phyloP scores from a whole-genome alignment of 2,888 invertebrate species.

The Diaphora mendica region DNA sequence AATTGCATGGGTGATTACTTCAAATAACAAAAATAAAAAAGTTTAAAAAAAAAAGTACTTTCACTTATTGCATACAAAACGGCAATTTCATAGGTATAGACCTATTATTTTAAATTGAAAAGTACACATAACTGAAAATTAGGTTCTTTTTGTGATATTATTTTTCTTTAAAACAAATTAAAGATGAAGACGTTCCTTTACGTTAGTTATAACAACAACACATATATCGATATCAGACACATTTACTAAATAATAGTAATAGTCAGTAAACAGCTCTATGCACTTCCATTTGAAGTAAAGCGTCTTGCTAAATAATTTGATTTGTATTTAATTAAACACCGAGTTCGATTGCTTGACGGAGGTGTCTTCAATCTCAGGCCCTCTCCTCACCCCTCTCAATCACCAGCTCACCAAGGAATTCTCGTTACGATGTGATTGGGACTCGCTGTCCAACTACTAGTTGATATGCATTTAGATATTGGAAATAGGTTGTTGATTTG shows the following conservation, averaged over 20 bases:
- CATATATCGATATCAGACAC: not conserved
- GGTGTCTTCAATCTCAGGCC: constrained; percentile 47
- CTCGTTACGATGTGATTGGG: constrained; percentile 58
- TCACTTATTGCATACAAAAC: too few species aligned
- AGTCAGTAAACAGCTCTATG: constrained; percentile 47
- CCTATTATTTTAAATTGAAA: too few species aligned
- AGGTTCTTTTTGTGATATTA: too few species aligned
- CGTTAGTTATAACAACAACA: not conserved
- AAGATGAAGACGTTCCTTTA: too few species aligned
- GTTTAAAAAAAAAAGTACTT: too few species aligned
- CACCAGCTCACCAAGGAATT: constrained; percentile 47
- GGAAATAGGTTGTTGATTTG: not conserved
- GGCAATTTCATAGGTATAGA: too few species aligned
- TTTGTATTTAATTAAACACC: constrained; percentile 81
- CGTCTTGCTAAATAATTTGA: constrained; percentile 77
- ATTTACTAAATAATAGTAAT: not conserved
- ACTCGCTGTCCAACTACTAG: constrained; percentile 44
- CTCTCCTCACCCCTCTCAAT: constrained; percentile 38
- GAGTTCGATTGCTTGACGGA: constrained; percentile 73
- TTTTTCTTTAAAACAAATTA: too few species aligned
- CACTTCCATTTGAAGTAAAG: constrained; percentile 57
- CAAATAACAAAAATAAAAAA: too few species aligned
- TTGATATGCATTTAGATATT: constrained; percentile 45
- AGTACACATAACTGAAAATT: too few species aligned
- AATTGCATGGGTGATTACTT: too few species aligned